Evolutionary conservation across 2,797 vertebrate species (phyloP).

Genomic region (Limnodromus scolopaceus): DNA sequence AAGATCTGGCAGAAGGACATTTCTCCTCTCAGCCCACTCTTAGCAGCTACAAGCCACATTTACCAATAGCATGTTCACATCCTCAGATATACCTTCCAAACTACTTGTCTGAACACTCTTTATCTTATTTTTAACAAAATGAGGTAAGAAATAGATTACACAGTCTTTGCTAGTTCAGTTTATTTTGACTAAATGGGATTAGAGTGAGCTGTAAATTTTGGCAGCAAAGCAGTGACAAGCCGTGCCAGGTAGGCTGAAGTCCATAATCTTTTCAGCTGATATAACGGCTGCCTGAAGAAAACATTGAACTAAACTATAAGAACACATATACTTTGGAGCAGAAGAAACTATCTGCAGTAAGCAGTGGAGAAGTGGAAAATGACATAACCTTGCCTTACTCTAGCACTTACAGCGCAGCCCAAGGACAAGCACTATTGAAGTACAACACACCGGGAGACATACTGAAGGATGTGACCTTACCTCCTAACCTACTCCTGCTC

Average conservation of each 20-base stretch:
- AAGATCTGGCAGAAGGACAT: neutral
- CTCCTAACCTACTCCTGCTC: neutral
- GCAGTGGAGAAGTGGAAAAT: neutral
- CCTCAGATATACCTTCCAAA: neutral
- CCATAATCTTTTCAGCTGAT: neutral
- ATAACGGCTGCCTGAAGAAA: neutral
- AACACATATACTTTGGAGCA: neutral
- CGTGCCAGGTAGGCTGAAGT: neutral
- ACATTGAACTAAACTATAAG: neutral
- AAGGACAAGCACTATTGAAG: neutral
- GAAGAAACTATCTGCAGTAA: neutral
- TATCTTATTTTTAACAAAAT: neutral
- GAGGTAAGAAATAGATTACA: neutral
- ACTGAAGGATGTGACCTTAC: neutral
- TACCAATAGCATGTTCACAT: neutral
- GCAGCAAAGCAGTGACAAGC: neutral
- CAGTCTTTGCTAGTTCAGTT: neutral
- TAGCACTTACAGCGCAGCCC: neutral
- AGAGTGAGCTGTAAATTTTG: neutral
- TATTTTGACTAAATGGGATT: neutral
- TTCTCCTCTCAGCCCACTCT: neutral
- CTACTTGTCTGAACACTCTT: neutral
- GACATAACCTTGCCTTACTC: neutral
- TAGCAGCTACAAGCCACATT: neutral
- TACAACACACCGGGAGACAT: neutral